Conservation (phyloP, 2,113 vertebrate genomes). For the Hyperopisus bebe region DNA sequence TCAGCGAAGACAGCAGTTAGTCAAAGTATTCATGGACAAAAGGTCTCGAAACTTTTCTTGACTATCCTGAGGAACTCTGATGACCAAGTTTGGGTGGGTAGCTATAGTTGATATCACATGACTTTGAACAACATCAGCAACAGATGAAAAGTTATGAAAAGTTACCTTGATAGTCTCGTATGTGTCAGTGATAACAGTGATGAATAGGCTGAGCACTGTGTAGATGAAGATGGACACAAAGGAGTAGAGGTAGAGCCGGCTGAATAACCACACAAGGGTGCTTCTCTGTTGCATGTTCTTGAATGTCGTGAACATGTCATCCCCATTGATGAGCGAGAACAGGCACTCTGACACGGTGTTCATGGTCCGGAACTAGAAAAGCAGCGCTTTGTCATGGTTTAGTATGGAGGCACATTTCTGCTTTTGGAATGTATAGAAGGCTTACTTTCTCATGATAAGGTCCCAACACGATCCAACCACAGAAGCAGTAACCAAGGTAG, state of each 20-base stretch:
- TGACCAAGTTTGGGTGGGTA: neutral
- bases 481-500: slow-evolving; percentile 94
- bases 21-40: neutral
- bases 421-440: neutral
- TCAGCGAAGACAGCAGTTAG: neutral
- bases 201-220: slow-evolving; percentile 97
- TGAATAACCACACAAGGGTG: slow-evolving; percentile 86
- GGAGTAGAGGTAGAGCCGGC: slow-evolving; percentile 86
- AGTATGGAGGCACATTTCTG: neutral
- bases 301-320: slow-evolving; percentile 96
- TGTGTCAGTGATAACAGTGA: slow-evolving; percentile 90
- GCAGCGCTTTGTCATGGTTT: neutral
- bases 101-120: neutral
- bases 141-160: neutral
- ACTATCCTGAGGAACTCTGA: neutral
- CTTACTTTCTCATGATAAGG: slow-evolving; percentile 91
- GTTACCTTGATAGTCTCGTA: slow-evolving; percentile 93
- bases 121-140: neutral
- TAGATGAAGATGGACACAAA: slow-evolving; percentile 97
- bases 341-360: slow-evolving; percentile 87
- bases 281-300: slow-evolving; percentile 89
- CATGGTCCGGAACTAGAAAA: slow-evolving; percentile 81
- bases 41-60: neutral
- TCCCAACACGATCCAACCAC: slow-evolving; percentile 92
- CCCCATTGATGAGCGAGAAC: slow-evolving; percentile 91